These are phyloP conservation scores for Lasioglossum baleicum DNA, from an alignment of 1,140 invertebrate species.

Conservation along the genomic window DNA sequence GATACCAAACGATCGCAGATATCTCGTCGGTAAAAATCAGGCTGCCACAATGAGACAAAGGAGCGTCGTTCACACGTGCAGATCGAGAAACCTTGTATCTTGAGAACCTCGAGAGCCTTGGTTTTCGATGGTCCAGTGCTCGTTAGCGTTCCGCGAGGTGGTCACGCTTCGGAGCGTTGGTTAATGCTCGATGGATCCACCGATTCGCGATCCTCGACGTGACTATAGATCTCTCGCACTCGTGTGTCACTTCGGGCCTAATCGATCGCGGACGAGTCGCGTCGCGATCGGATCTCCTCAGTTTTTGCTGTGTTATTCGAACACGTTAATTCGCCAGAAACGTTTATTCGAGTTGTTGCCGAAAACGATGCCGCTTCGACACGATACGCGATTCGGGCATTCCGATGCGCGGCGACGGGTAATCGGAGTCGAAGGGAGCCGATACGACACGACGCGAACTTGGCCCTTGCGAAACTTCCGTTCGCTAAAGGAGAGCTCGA, in stretches of 20 bases:
- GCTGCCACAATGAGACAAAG: constrained; percentile 5
- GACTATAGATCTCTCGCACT: background rate
- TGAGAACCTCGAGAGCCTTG: constrained; percentile 20
- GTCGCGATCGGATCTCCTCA: background rate
- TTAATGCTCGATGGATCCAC: constrained; percentile 1
- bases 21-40: background rate
- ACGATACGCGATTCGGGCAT: background rate
- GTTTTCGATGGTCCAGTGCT: constrained; percentile 34
- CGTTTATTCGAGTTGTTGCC: background rate
- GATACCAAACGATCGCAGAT: background rate
- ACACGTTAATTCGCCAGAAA: background rate
- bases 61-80: constrained; percentile 13
- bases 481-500: background rate
- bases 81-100: constrained; percentile 28
- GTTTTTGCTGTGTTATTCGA: background rate
- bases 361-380: background rate
- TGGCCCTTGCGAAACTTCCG: constrained; percentile 4
- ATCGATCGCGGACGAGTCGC: constrained; percentile 8
- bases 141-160: constrained; percentile 2
- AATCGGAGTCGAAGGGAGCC: background rate
- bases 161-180: constrained; percentile 4
- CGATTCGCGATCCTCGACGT: constrained; percentile 7
- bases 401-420: no score
- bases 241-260: constrained; percentile 15
- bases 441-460: constrained; percentile 14